Evolutionary conservation across 1,140 invertebrate genomes (phyloP), one percentile per base, ranked within the genome.

Genomic region (Aphelinus atriplicis): DNA sequence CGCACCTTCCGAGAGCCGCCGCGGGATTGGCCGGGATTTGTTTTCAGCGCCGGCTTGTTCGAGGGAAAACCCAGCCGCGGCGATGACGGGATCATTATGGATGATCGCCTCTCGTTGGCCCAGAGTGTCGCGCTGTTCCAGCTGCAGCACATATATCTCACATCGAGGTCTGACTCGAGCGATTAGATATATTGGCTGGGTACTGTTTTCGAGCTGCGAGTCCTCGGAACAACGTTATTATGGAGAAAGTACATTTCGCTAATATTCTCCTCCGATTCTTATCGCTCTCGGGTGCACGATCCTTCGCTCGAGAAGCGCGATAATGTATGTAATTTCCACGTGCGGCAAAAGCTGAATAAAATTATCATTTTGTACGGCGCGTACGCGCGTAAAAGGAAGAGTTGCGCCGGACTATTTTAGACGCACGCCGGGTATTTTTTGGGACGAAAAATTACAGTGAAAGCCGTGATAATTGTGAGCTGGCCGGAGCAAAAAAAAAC

Each of bases 241-340:
- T n/a, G 64, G 64, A 55, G 64, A 56, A 66, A 66, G 64, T 53
- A 9, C 50, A 55, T 46, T 66, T 66, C 10, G 9, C 9, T 50
- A 4, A 43, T 43, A 3, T 61, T 61, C 2, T 5, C n/a, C 6
- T 66, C 2, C 66, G 66, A 57, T 58, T 56, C 66, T 58, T 68
- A 68, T 68, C 66, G 51, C 9, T 2, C 26, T 26, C 26, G 26
- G 7, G 47, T 56, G 42, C 47, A 3, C 7, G 7, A 53, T 57
- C 9, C 46, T 4, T 51, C 42, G 66, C 65, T 67, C 58, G 45
- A 68, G 58, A 58, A 48, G 50, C 9, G 10, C 43, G 45, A 48
- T 66, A 55, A 66, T 66, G 7, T 1, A 42, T 26, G 10, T 51
- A 66, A 66, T 66, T 66, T 56, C 9, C 26, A 26, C 26, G 45